A percentile compares a stretch with the other conserved stretches of the same genome.
These are phyloP conservation scores for Drosophila virilis DNA, from an alignment of 1,140 invertebrate species.

Conservation along the genomic window DNA sequence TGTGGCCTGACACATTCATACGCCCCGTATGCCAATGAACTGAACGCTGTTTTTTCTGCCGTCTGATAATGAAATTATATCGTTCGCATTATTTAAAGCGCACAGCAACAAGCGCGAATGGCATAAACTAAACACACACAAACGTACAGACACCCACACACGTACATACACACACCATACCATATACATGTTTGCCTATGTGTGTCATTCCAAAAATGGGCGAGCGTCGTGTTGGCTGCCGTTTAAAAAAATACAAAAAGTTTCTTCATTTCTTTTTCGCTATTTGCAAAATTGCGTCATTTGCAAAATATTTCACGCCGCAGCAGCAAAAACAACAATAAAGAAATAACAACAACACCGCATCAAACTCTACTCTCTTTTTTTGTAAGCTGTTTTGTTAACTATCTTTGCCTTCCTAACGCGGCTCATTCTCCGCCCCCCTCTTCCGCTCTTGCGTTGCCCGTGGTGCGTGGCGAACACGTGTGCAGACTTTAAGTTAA, in stretches of 20 bases:
- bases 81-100: slow-evolving; percentile 76
- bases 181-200: slow-evolving; percentile 1
- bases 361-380: slow-evolving; percentile 16
- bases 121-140: slow-evolving; percentile 21
- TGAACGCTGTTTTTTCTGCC: slow-evolving; percentile 33
- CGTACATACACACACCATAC: neutral
- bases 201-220: slow-evolving; percentile 26
- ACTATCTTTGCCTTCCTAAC: slow-evolving; percentile 6
- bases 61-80: slow-evolving; percentile 77
- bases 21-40: slow-evolving; percentile 74
- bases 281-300: slow-evolving; percentile 70
- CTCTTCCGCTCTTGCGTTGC: neutral
- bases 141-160: neutral
- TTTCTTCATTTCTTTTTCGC: slow-evolving; percentile 36
- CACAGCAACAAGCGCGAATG: slow-evolving; percentile 54
- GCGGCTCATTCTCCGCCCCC: neutral
- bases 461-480: slow-evolving; percentile 9
- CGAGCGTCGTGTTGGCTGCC: slow-evolving; percentile 25
- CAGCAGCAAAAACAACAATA: slow-evolving; percentile 6
- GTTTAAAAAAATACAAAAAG: slow-evolving; percentile 35
- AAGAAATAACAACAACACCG: slow-evolving; percentile 4
- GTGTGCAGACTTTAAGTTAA: slow-evolving; percentile 9
- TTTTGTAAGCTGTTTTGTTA: slow-evolving; percentile 2
- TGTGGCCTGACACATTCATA: slow-evolving; percentile 47
- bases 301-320: slow-evolving; percentile 69